Evolutionary conservation across 2,888 invertebrate genomes (phyloP).

Genomic region (Agelastica alni): DNA sequence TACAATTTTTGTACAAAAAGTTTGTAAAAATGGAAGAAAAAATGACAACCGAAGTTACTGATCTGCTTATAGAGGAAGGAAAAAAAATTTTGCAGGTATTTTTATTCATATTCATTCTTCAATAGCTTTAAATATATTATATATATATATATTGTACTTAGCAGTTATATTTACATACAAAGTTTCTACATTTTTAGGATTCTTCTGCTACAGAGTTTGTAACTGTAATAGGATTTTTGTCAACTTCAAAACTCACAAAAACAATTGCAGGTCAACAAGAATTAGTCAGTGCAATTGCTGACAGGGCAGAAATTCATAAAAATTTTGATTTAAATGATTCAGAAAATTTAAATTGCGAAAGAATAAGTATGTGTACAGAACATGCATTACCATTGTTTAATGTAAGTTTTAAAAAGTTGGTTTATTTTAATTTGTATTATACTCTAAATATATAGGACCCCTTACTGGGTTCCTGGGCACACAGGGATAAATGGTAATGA

Average conservation of each 20-base stretch:
- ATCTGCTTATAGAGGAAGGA: conserved; percentile 69
- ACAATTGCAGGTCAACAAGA: conserved; percentile 85
- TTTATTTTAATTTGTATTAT: too few species aligned
- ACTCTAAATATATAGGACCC: too few species aligned
- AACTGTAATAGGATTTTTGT: conserved; percentile 82
- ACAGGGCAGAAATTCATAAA: conserved; percentile 80
- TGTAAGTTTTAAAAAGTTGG: too few species aligned
- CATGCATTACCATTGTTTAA: conserved; percentile 88
- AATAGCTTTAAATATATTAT: too few species aligned
- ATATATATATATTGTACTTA: too few species aligned
- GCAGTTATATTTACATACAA: too few species aligned
- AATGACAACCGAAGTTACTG: conserved; percentile 83
- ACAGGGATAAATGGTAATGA: too few species aligned
- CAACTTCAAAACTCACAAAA: conserved; percentile 78
- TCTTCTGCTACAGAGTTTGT: conserved; percentile 92
- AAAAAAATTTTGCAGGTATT: conserved; percentile 80
- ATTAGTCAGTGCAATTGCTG: conserved; percentile 81
- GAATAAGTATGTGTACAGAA: conserved; percentile 83
- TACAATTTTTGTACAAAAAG: conserved; percentile 81
- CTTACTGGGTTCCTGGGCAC: too few species aligned
- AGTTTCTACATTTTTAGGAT: too few species aligned
- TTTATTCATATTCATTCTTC: too few species aligned
- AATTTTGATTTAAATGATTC: conserved; percentile 63
- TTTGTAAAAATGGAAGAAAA: conserved; percentile 68
- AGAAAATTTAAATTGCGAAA: conserved; percentile 71